Evolutionary conservation across 2,888 invertebrate genomes (phyloP), one percentile per base, ranked within the genome.

Genomic region (Pediacus dermestoides): DNA sequence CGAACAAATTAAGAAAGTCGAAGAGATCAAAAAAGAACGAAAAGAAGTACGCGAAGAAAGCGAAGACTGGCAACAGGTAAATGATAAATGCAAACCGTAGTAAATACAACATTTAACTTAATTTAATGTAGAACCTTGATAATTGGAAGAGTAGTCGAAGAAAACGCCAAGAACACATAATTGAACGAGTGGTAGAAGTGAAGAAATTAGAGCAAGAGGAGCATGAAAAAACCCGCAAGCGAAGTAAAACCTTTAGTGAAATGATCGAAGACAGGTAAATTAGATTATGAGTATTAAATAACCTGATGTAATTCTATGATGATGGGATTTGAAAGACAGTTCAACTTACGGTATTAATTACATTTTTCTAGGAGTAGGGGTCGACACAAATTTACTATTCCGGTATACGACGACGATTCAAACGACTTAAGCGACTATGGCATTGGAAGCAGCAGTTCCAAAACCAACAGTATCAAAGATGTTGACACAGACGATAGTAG

Each of bases 101-200:
- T 18, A 22, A 22, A 25, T 14, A 21, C 8, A 18, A 18, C 4
- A 12, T 27, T 26, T 9, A 12, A 9, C 13, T 3, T 32, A 9
- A 15, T 28, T 3, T 31, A 15, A 16, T 66, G 8, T 70, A 91
- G 90, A 91, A 91, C 74, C 75, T 91, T 73, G 90, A 91, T 72
- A 90, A 86, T 70, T 91, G 91, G 93, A 93, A 93, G 75, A 88
- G 86, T 53, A 88, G 88, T 51, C 78, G 93, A 60, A 82, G 92
- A 78, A 90, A 92, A 82, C 82, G 88, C 38, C 89, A 90, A 58
- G 89, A 90, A 62, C 88, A 89, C 68, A 89, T 89, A 54, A 88
- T 90, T 62, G 89, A 89, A 70, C 78, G 90, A 53, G 88, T 88
- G 53, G 88, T 89, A 49, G 90, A 91, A 72, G 88, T 89, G 56